phyloP scores from a whole-genome alignment of 2,888 invertebrate genomes.

The Megastigmus dorsalis region DNA sequence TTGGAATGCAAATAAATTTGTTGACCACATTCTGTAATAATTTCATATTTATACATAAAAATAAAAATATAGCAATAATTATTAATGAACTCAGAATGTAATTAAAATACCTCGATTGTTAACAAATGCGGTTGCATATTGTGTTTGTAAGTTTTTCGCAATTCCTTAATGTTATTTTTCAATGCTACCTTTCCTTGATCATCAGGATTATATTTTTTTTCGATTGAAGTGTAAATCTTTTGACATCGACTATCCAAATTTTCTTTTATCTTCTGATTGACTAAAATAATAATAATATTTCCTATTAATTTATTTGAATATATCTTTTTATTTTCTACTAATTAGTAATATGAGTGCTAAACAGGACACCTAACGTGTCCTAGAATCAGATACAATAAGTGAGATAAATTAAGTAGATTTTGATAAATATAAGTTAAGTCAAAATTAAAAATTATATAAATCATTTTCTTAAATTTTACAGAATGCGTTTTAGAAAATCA shows the following conservation, averaged over 20 bases:
- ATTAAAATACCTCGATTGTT: slow-evolving; percentile 62
- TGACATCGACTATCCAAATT: slow-evolving; percentile 58
- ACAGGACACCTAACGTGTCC: too few relatives aligned
- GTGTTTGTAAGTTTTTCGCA: slow-evolving; percentile 58
- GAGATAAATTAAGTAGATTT: background rate
- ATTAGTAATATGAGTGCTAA: too few relatives aligned
- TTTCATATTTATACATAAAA: background rate
- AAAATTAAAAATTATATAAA: background rate
- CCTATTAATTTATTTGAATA: background rate
- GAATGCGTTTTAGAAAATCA: background rate
- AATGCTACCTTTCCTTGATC: slow-evolving; percentile 54
- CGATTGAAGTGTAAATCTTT: slow-evolving; percentile 59
- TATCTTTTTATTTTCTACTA: too few relatives aligned
- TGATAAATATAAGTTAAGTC: background rate
- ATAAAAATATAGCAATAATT: background rate
- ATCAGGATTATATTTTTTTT: slow-evolving; percentile 57
- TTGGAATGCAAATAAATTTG: slow-evolving; percentile 56
- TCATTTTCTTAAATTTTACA: background rate
- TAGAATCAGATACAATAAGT: too few relatives aligned
- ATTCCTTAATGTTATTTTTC: slow-evolving; percentile 55
- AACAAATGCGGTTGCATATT: slow-evolving; percentile 58
- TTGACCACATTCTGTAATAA: slow-evolving; percentile 53
- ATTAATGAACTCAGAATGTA: too few relatives aligned
- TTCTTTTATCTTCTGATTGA: slow-evolving; percentile 59
- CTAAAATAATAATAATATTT: slow-evolving; percentile 58